Evolutionary conservation across 1,140 invertebrate genomes (phyloP).

Genomic region (Melanaphis sacchari): DNA sequence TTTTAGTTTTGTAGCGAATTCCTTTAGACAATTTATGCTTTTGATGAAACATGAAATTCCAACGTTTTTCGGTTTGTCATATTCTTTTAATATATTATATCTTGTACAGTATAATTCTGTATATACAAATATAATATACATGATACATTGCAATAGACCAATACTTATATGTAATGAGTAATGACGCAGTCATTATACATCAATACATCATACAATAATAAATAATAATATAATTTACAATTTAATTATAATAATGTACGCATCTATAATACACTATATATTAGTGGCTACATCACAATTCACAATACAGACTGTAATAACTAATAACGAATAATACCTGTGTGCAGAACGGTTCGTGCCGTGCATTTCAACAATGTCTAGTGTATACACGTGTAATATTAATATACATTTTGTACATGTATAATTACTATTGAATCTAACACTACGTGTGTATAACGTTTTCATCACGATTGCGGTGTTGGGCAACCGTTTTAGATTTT

Average conservation of each 20-base stretch:
- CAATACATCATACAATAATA: not conserved
- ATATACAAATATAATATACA: not conserved
- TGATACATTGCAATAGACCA: not conserved
- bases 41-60: not conserved
- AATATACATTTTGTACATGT: not conserved
- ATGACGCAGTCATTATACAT: not conserved
- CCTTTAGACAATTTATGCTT: not conserved
- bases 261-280: not conserved
- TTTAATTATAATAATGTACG: not conserved
- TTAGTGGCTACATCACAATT: not conserved
- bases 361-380: not conserved
- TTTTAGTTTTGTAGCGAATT: not conserved
- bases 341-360: not conserved
- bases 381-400: not conserved
- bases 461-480: constrained; percentile 18
- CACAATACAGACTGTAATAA: not conserved
- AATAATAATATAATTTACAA: not conserved
- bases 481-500: not conserved
- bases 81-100: not conserved
- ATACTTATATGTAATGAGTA: not conserved
- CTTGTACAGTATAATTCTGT: not conserved
- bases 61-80: not conserved
- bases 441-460: not conserved
- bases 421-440: constrained; percentile 7
- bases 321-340: not conserved